Base-by-base conservation (phyloP, 2,888 invertebrate species). In the Patella caerulea region DNA sequence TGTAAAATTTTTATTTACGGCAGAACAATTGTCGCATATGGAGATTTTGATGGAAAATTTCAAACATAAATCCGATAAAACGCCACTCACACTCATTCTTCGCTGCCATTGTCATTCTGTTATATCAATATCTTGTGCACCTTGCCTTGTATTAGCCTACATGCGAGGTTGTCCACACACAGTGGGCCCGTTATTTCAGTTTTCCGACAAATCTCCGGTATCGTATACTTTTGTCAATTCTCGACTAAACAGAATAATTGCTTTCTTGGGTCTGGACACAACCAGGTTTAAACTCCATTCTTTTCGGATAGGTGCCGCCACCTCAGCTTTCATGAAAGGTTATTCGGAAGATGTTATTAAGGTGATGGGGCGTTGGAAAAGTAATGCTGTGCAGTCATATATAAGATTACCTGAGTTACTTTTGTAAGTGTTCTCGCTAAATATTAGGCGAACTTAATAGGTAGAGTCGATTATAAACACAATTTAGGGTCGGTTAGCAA, bases 351-450 rank as follows among this genome's bases (percentile, higher is more conserved):
- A 65, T 19, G 24, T 24, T 65, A 65, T 65, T 19, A 11, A 24
- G 19, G 24, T 9, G 12, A 65, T 65, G 65, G 65, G 65, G 65
- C n/a, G 65, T 19, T 65, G 65, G 65, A 65, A 24, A 14, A 65
- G 65, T 19, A 65, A 65, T 65, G 65, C 65, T 65, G n/a, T 65
- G n/a, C n/a, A 65, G 24, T 65, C 65, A 65, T 65, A 65, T 24
- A 65, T 65, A 12, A n/a, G 65, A 34, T 34, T 5, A 34, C 34
- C 34, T 34, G 3, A 34, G 3, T 34, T 34, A 34, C 34, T 34
- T 34, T 5, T 34, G 34, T 34, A 34, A 34, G 34, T 5, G 34
- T 34, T 34, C 34, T 34, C 34, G 3, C 34, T 34, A 34, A 34
- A 34, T 34, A 4, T 34, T 2, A 34, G 34, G 34, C 34, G 3